Base-by-base conservation (phyloP, 2,113 vertebrate species). In the Anarrhichthys ocellatus region DNA sequence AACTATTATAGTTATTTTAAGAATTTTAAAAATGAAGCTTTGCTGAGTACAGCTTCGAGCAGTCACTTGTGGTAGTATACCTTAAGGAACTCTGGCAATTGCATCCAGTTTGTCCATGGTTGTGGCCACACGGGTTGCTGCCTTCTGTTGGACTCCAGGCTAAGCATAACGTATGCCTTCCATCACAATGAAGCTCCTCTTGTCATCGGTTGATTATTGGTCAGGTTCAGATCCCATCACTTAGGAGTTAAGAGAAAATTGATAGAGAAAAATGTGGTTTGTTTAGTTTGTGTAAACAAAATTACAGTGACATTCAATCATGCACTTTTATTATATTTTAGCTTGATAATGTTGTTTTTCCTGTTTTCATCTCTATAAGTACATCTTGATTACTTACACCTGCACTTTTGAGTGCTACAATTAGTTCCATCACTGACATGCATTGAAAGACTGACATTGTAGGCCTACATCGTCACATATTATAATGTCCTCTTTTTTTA, bases 401-500 rank as follows among this genome's bases (percentile, higher is more conserved):
- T 69, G 20, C 11, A 50, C 38, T 56, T 27, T 34, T 82, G 38
- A 75, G 34, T 74, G 56, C 48, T n/a, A 11, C 78, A 72, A 14
- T 74, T 3, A 70, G 79, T 67, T 69, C 70, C 20, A 63, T 67
- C 67, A 75, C 46, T 58, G 62, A 69, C 78, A 69, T 32, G 40
- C 56, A 32, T 14, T 74, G 69, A 80, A 62, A 80, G n/a, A 52
- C 40, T 50, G 65, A 80, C 13, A 34, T 32, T 76, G 56, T 52
- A 72, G 64, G 67, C 68, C 72, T 58, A 40, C 76, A 83, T 82
- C 36, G 18, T 75, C 18, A 71, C 73, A 78, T 84, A 85, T 80
- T 82, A 69, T 73, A 73, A 73, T 70, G 65, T 9, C 82, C n/a
- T 34, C 74, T 69, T 27, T 86, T 92, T 88, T 86, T 85, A 73